Evolutionary conservation across 2,113 vertebrate genomes (phyloP), one percentile per base, ranked within the genome.

Genomic region (Sisor rabdophorus): DNA sequence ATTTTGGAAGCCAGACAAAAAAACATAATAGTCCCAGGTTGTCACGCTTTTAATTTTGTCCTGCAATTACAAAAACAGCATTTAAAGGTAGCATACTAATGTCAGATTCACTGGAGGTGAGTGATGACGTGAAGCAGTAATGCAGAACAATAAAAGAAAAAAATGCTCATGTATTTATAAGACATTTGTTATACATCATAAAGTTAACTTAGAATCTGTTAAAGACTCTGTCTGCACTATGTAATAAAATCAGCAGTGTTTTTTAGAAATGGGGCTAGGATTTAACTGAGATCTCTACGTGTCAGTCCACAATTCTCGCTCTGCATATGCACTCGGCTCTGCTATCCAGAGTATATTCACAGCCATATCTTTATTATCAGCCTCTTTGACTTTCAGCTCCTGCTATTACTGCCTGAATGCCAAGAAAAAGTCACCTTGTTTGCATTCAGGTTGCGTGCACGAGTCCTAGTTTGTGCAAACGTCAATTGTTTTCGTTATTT

Each of bases 351-450:
- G 40, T 74, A 44, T 36, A 50, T 36, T 73, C 55, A 73, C 60
- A 56, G 59, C 58, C 61, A 63, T 20, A 53, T 32, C 58, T 74
- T 74, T 63, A 74, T 74, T 47, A 74, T 74, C 58, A 63, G 47
- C 84, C 74, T 78, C 70, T 56, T 52, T 63, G 47, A 63, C 17
- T 73, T 80, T 74, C 79, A 40, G 63, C 56, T 77, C 83, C 63
- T 81, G 73, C 72, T 48, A 44, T 71, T 76, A 73, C 77, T 71
- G 32, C 59, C 69, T 55, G 72, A 22, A 79, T 85, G 82, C 84
- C 83, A 83, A 85, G 81, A 70, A 84, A 80, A 84, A 80, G 20
- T 72, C 65, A 79, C 76, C 81, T 36, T 1, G 44, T 54, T 5
- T 44, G 44, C 28, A 73, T 67, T 63, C 28, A 28, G 56, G 53